phyloP scores from a whole-genome alignment of 2,113 vertebrate species.

The Arizona elegans region DNA sequence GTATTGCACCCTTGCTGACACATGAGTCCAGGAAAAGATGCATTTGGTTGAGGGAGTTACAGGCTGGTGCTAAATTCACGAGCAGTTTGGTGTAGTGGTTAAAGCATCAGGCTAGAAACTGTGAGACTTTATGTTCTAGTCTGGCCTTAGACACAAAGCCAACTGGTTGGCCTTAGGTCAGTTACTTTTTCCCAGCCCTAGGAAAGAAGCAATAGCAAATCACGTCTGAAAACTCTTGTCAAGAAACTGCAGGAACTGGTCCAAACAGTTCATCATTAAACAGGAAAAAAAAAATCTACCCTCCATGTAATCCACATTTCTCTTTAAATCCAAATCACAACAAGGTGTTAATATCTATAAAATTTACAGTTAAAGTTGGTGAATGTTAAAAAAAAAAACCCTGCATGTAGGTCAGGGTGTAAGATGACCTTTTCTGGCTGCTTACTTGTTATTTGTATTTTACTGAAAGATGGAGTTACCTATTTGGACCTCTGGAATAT shows the following conservation, averaged over 20 bases:
- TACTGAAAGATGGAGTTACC: not conserved
- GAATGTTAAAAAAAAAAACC: not conserved
- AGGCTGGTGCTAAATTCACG: not conserved
- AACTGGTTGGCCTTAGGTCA: not conserved
- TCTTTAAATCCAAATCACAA: not conserved
- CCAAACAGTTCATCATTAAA: not conserved
- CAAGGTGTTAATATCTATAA: not conserved
- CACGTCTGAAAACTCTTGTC: not conserved
- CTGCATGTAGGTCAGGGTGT: not conserved
- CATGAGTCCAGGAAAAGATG: not conserved
- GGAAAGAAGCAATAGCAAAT: not conserved
- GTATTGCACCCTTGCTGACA: not conserved
- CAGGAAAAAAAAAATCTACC: rapidly evolving
- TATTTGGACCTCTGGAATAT: not conserved
- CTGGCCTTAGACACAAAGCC: no score
- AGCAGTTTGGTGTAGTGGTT: not conserved
- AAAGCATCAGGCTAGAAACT: not conserved
- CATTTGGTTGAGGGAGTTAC: not conserved
- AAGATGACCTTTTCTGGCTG: not conserved
- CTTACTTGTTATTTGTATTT: not conserved
- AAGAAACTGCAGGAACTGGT: not conserved
- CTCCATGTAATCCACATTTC: not conserved
- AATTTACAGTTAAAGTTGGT: not conserved
- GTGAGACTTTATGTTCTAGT: not conserved
- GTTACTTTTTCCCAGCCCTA: not conserved